These are phyloP conservation scores for Sebastes miniatus DNA, from an alignment of 2,797 vertebrate species.

Conservation along the genomic window DNA sequence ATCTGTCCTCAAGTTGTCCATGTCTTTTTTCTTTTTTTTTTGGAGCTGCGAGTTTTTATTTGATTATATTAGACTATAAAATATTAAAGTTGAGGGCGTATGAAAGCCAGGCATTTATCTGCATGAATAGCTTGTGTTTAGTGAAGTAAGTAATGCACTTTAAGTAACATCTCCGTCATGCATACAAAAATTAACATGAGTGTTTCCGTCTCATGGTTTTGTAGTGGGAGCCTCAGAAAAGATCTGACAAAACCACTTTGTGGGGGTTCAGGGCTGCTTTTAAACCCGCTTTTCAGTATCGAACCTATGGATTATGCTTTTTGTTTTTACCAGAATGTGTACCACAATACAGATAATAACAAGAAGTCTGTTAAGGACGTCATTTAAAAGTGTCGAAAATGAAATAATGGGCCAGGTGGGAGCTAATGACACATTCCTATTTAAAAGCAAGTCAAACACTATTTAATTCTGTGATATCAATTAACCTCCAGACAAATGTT, in stretches of 20 bases:
- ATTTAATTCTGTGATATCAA: constrained; percentile 66
- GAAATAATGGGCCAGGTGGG: constrained; percentile 58
- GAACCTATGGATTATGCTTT: not conserved
- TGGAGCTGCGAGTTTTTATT: constrained; percentile 66
- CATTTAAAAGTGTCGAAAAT: constrained; percentile 27
- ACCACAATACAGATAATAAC: not conserved
- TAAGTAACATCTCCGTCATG: constrained; percentile 85
- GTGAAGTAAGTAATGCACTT: constrained; percentile 85
- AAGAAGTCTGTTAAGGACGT: constrained; percentile 8
- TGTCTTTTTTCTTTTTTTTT: constrained; percentile 31
- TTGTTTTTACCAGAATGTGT: not conserved
- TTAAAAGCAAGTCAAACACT: constrained; percentile 62
- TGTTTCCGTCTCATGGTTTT: constrained; percentile 68
- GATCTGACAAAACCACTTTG: constrained; percentile 39
- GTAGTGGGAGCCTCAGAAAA: constrained; percentile 52
- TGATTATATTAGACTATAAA: constrained; percentile 84
- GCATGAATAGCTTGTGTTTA: constrained; percentile 84
- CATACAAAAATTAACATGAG: constrained; percentile 80
- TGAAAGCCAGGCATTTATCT: constrained; percentile 85
- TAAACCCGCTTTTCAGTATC: constrained; percentile 29
- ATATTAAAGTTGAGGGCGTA: constrained; percentile 83
- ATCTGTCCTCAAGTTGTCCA: constrained; percentile 74
- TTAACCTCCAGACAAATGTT: constrained; percentile 73
- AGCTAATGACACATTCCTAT: constrained; percentile 56
- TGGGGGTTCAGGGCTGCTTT: constrained; percentile 42